Percentiles rank a stretch among this genome's conserved stretches.
Conservation (phyloP, 2,888 invertebrate genomes). For the Leptinotarsa haldemani region DNA sequence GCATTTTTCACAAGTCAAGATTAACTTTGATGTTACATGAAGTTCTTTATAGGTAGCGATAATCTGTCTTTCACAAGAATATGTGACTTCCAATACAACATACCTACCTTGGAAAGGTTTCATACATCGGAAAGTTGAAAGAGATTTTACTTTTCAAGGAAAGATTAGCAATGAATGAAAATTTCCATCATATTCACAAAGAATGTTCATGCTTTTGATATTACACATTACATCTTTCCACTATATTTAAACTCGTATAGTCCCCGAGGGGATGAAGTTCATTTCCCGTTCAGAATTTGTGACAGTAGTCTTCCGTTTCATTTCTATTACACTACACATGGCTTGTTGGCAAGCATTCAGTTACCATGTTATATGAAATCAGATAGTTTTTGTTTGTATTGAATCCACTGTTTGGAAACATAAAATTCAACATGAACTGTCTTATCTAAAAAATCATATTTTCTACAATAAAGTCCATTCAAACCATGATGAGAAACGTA, state of each 20-base stretch:
- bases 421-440: no score
- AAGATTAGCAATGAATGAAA: not conserved
- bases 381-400: no score
- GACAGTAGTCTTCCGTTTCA: constrained; percentile 16
- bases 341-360: constrained; percentile 1
- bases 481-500: no score
- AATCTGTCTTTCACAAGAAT: no score
- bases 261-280: constrained; percentile 4
- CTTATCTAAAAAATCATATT: no score
- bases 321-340: constrained; percentile 5
- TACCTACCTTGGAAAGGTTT: no score
- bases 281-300: constrained; percentile 1
- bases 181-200: not conserved
- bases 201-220: not conserved
- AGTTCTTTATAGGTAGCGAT: no score
- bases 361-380: constrained; percentile 8
- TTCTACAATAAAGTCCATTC: no score
- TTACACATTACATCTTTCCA: not conserved
- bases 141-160: not conserved
- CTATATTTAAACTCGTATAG: not conserved
- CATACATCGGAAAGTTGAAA: not conserved
- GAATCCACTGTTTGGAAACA: no score
- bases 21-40: no score
- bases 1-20: no score
- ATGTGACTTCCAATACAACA: no score